Evolutionary conservation across 2,797 vertebrate species (phyloP).

Genomic region (Macroramphosus scolopax): DNA sequence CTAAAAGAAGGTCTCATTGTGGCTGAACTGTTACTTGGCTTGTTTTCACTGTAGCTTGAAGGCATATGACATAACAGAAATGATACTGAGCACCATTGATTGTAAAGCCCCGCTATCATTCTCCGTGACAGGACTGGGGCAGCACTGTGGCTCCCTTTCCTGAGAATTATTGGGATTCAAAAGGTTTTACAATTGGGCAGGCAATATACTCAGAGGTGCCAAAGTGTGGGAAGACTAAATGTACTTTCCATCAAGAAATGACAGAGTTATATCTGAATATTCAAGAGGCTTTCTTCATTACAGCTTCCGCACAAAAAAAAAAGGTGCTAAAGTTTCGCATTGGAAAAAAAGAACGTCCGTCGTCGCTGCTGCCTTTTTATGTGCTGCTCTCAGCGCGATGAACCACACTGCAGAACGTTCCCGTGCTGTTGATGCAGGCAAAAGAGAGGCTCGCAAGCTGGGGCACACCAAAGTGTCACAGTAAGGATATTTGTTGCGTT

Average conservation of each 20-base stretch:
- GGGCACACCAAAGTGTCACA: constrained; percentile 47
- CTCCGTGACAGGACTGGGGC: constrained; percentile 68
- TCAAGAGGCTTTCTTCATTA: constrained; percentile 23
- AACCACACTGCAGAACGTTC: constrained; percentile 55
- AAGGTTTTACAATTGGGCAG: constrained; percentile 21
- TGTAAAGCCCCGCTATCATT: constrained; percentile 60
- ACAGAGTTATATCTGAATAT: constrained; percentile 18
- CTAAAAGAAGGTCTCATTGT: constrained; percentile 13
- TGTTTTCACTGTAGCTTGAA: constrained; percentile 43
- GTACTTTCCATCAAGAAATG: constrained; percentile 14
- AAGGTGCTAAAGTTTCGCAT: constrained; percentile 24
- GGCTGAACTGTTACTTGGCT: constrained; percentile 27
- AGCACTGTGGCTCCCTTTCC: constrained; percentile 36
- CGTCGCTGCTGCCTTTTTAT: constrained; percentile 33
- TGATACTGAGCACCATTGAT: constrained; percentile 63
- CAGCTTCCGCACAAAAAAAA: neutral
- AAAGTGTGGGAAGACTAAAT: constrained; percentile 2
- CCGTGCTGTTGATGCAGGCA: constrained; percentile 49
- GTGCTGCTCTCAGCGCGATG: constrained; percentile 56
- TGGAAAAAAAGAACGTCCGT: constrained; percentile 24
- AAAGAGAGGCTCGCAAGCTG: constrained; percentile 28
- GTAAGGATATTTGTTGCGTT: constrained; percentile 52
- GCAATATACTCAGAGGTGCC: constrained; percentile 6
- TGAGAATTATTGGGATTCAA: constrained; percentile 38
- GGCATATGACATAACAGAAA: constrained; percentile 50